A percentile compares a stretch with the other conserved stretches of the same genome.
phyloP scores from a whole-genome alignment of 30 jellyfish, hydroid and myxozoan genomes.

The Chironex yamaguchii region DNA sequence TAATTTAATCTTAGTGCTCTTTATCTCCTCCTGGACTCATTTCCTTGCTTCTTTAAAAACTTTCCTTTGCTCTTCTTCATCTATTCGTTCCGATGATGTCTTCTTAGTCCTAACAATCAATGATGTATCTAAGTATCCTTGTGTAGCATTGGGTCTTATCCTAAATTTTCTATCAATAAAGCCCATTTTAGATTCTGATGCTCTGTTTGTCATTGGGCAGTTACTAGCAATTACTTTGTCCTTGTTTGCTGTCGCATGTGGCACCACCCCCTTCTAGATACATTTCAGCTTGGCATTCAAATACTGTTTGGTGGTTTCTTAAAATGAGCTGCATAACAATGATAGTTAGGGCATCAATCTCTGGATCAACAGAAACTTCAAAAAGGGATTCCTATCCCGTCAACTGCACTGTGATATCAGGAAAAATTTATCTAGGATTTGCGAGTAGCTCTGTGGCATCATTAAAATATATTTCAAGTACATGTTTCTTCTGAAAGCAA shows the following conservation, averaged over 20 bases:
- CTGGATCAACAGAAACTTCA: no score
- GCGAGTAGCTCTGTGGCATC: constrained; percentile 12
- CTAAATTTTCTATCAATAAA: background rate
- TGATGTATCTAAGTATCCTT: background rate
- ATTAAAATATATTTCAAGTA: background rate
- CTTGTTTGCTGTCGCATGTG: constrained; percentile 4
- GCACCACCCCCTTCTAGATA: background rate
- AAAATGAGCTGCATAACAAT: background rate
- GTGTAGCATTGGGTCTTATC: constrained; percentile 42
- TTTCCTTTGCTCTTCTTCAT: constrained; percentile 1
- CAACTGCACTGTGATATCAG: no score
- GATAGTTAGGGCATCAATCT: no score
- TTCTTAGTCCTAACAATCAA: background rate
- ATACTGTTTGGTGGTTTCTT: background rate
- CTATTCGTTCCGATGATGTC: constrained; percentile 8
- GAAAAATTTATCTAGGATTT: no score
- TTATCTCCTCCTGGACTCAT: constrained; percentile 28
- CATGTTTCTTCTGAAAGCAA: constrained; percentile 3
- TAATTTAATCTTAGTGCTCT: background rate
- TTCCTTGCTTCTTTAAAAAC: constrained; percentile 32
- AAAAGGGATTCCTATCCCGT: no score
- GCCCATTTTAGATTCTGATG: background rate
- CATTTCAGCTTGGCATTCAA: constrained; percentile 21
- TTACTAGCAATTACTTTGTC: background rate
- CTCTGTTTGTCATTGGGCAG: background rate